Evolutionary conservation across 2,113 vertebrate genomes (phyloP).

Genomic region (Lepisosteus oculatus): DNA sequence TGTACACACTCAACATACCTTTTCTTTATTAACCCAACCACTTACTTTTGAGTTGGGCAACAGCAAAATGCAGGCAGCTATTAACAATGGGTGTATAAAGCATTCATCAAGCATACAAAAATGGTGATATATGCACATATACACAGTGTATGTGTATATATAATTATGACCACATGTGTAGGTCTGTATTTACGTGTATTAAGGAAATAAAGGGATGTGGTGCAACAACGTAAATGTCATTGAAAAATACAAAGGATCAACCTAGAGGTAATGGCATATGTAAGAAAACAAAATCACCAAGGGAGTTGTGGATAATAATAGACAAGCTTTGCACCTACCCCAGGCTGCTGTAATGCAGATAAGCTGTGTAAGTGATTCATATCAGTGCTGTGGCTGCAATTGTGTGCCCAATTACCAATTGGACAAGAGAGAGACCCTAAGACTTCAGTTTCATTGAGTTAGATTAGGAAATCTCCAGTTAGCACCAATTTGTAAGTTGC

Average conservation of each 20-base stretch:
- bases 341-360: constrained; percentile 36
- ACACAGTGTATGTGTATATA: too few relatives aligned
- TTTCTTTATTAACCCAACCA: too few relatives aligned
- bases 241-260: too few relatives aligned
- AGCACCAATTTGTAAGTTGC: constrained; percentile 88
- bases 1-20: too few relatives aligned
- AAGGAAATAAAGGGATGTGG: background rate
- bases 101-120: too few relatives aligned
- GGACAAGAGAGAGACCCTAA: constrained; percentile 72
- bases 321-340: constrained; percentile 32
- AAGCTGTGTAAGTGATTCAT: constrained; percentile 70
- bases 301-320: constrained; percentile 59
- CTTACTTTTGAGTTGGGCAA: too few relatives aligned
- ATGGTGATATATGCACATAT: too few relatives aligned
- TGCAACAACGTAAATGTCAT: too few relatives aligned
- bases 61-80: too few relatives aligned
- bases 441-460: constrained; percentile 83
- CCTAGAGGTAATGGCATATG: too few relatives aligned
- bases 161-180: too few relatives aligned
- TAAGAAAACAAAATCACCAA: constrained; percentile 48
- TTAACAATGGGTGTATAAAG: too few relatives aligned
- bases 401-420: constrained; percentile 90
- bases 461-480: constrained; percentile 94
- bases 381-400: constrained; percentile 75
- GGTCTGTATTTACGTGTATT: background rate